phyloP scores from a whole-genome alignment of 2,113 vertebrate species.

The Axis porcinus region DNA sequence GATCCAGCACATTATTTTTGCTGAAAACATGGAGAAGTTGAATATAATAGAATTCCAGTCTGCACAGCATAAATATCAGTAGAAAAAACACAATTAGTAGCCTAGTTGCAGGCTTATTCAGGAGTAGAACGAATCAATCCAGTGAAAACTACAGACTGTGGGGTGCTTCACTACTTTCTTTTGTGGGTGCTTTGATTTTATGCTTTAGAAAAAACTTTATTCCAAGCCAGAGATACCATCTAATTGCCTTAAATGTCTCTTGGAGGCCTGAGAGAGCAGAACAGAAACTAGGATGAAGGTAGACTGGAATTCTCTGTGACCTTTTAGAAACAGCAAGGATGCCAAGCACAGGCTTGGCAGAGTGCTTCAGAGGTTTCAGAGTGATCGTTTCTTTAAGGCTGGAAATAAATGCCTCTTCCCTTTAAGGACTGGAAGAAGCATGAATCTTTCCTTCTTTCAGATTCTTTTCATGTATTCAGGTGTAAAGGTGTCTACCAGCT shows the following conservation, averaged over 20 bases:
- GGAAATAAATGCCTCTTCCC: neutral
- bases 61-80: neutral
- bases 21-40: conserved; percentile 1
- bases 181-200: neutral
- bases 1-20: neutral
- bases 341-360: neutral
- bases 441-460: neutral
- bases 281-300: neutral
- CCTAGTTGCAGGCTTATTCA: neutral
- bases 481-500: neutral
- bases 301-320: neutral
- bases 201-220: neutral
- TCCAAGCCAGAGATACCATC: neutral
- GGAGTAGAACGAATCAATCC: neutral
- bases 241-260: neutral
- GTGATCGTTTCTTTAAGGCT: neutral
- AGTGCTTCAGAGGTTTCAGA: neutral
- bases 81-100: neutral
- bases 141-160: neutral
- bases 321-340: neutral
- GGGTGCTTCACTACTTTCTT: neutral
- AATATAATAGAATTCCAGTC: neutral
- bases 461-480: neutral
- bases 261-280: neutral
- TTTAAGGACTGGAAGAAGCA: neutral